A percentile compares a stretch with the other conserved stretches of the same genome.
Evolutionary conservation across 2,113 vertebrate genomes (phyloP).

Genomic region (Myrmecobius fasciatus): DNA sequence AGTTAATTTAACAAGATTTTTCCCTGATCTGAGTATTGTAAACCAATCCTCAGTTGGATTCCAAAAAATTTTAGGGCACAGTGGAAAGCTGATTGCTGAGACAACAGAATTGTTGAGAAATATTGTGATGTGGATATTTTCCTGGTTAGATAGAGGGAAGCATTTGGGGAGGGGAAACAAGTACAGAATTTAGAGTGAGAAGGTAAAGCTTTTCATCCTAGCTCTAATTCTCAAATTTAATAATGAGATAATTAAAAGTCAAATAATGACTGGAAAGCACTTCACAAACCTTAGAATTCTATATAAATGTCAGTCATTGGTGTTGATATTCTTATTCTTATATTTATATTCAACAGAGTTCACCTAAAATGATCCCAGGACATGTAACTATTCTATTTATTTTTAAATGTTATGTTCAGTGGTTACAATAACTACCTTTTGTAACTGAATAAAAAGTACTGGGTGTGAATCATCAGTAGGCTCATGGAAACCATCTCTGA

Average conservation of each 20-base stretch:
- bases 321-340: not conserved
- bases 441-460: not conserved
- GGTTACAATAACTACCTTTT: not conserved
- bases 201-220: not conserved
- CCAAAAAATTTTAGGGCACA: not conserved
- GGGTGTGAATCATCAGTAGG: not conserved
- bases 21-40: slow-evolving; percentile 47
- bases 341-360: not conserved
- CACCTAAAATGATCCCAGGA: not conserved
- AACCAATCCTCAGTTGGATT: slow-evolving; percentile 1
- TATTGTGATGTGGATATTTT: not conserved
- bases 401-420: not conserved
- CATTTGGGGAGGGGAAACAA: not conserved
- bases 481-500: not conserved
- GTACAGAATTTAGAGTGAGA: not conserved
- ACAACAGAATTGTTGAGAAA: not conserved
- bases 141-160: not conserved
- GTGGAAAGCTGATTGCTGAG: not conserved
- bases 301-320: not conserved
- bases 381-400: not conserved
- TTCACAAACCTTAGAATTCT: not conserved
- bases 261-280: not conserved
- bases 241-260: not conserved
- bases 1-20: slow-evolving; percentile 57
- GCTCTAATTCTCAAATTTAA: not conserved